Evolutionary conservation across 2,797 vertebrate species (phyloP), one percentile per base, ranked within the genome.

Genomic region (Orestias chungarensis): DNA sequence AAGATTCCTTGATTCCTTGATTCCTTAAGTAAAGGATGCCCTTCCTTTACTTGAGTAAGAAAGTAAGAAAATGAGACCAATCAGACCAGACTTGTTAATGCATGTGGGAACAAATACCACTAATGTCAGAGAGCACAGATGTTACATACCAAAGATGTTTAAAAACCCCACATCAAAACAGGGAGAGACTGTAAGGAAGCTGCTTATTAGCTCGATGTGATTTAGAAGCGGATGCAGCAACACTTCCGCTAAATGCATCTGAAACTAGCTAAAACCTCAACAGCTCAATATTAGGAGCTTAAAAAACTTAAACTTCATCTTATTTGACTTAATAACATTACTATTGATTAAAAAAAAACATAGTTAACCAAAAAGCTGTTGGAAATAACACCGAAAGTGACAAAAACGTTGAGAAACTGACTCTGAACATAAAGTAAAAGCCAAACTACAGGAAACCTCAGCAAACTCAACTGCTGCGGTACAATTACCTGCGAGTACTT

Each of bases 61-160:
- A 55, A 49, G 38, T 25, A 2, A 33, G 6, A 17, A n/a, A 25
- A 54, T 52, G 25, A 15, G 23, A 25, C 1, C 29, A 20, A 49
- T 75, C 11, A 49, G 10, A 47, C 15, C 23, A n/a, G 75, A 31
- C 88, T 66, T 91, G 88, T 89, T 80, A 79, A 83, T 89, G 86
- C 89, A 89, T 83, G 89, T 83, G 80, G 50, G 68, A 80, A 52
- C 64, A n/a, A 72, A 69, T 40, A 66, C 64, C 71, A 84, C 77
- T 79, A 77, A 89, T 82, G 82, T 81, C 61, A 78, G 31, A 33
- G 74, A 73, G 69, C 79, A 90, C 90, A 88, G 90, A 66, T 33
- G 66, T 29, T 33, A 38, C 87, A 89, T 87, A 84, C 81, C 86
- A 71, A 9, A 66, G 47, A 85, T 52, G 59, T 57, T 42, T 10